Evolutionary conservation across 2,888 invertebrate species (phyloP), one percentile per base, ranked within the genome.

Genomic region (Coelogynopora nodosa): DNA sequence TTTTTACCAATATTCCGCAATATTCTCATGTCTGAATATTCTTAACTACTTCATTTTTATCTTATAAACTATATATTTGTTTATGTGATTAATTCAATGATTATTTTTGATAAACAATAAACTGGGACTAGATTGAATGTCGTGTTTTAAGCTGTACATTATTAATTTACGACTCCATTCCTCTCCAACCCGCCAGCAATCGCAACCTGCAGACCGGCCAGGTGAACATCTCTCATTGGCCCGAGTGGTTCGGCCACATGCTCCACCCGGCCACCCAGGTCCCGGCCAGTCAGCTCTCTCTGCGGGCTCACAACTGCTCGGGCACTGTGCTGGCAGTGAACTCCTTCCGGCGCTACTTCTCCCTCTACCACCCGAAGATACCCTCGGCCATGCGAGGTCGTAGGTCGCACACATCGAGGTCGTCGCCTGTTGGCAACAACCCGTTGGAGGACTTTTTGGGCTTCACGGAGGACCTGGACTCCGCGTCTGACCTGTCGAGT

Each of bases 291-390:
- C 94, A 94, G 2, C 93, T 97, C 86, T 98, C 97, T 90, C 97
- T 97, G 0, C 94, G 95, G 27, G 96, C 97, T 28, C 94, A 96
- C 89, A 98, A 98, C 93, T 98, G 98, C 91, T 95, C 98, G 80
- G 98, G 98, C 29, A 92, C 92, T 0, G 98, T 99, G 87, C 93
- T 99, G 82, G 95, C 97, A 0, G 93, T 99, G 88, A 98, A 98
- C 93, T 98, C 98, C 29, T 96, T 97, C 93, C 94, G 98, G 88
- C 96, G 97, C 93, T 98, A 98, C 93, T 98, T 97, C 93, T 98
- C 97, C 92, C 97, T 99, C 93, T 99, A 97, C 93, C 98, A 99
- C 93, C 88, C 88, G 13, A 88, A 74, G 30, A 87, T 87, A 27
- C 87, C 67, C 18, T 67, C 74, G 30, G 26, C 87, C 49, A 49